Base-by-base conservation (phyloP, 2,797 vertebrate species). In the Odontamblyopus rebecca region DNA sequence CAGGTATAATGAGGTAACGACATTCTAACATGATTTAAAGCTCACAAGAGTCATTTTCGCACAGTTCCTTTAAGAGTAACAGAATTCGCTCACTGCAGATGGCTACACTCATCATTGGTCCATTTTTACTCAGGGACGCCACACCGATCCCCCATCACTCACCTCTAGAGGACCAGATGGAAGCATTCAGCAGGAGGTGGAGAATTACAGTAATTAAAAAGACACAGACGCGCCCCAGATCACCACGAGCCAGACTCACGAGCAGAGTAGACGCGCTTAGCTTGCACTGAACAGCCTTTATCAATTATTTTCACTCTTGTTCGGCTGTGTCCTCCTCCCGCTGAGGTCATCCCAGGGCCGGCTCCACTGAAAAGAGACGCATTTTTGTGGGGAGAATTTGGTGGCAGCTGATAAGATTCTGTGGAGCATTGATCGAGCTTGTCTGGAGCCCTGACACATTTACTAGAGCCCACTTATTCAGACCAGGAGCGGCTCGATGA, bases 171-270 rank as follows among this genome's bases (percentile, higher is more conserved):
- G 70, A 77, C 69, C 88, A 88, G 86, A 91, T 86, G 84, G 86
- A 85, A 65, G 72, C 73, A 2, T 86, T 77, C 80, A 71, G 85
- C 62, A 26, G 86, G 85, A 38, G 76, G 86, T 80, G 74, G 73
- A 75, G 78, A 81, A 83, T 88, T 81, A 81, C 70, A 77, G 80
- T 82, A 83, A 89, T 89, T 88, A 90, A 84, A 89, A 82, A 78
- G 81, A 81, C 78, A 81, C 75, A 75, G 84, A 79, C 74, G 30
- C 66, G 62, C 75, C 65, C 59, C 66, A 57, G 59, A 30, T 61
- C 65, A 44, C 74, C 26, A 26, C 72, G n/a, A 70, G 53, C 74
- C 75, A 74, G 70, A 72, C 68, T 69, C 67, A 75, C 51, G 11
- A 57, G 64, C 12, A 26, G 59, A 29, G 9, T 41, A 61, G 12